Evolutionary conservation across 2,888 invertebrate species (phyloP).

Genomic region (Hecatera dysodea): DNA sequence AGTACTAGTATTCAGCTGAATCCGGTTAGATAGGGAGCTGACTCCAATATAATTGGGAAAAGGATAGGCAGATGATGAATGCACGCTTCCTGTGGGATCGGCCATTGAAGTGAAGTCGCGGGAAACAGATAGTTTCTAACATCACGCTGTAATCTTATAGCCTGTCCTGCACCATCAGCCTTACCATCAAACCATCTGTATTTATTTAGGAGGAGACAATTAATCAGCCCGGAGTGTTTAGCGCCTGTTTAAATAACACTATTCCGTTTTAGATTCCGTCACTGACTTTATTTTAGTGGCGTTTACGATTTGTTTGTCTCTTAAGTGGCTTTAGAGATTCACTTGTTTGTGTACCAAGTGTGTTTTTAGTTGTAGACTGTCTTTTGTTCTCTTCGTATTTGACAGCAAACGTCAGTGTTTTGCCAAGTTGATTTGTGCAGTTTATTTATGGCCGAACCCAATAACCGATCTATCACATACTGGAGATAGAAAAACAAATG

Average conservation of each 20-base stretch:
- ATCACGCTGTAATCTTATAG: not conserved
- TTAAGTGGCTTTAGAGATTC: constrained; percentile 45
- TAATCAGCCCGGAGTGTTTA: constrained; percentile 72
- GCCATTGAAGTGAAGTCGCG: too few relatives aligned
- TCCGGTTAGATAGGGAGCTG: too few relatives aligned
- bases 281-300: constrained; percentile 54
- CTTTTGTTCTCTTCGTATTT: constrained; percentile 1
- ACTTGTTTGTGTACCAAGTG: constrained; percentile 44
- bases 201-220: constrained; percentile 77
- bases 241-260: constrained; percentile 72
- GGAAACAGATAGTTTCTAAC: too few relatives aligned
- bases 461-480: too few relatives aligned
- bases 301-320: constrained; percentile 58
- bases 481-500: too few relatives aligned
- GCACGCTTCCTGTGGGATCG: too few relatives aligned
- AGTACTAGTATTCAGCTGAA: too few relatives aligned
- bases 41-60: too few relatives aligned
- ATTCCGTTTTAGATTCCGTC: constrained; percentile 55
- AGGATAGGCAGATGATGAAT: too few relatives aligned
- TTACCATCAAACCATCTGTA: constrained; percentile 59
- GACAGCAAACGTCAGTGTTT: not conserved
- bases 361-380: constrained; percentile 26
- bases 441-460: not conserved
- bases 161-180: not conserved
- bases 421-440: not conserved